Percentiles rank a stretch among this genome's conserved stretches.
Conservation (phyloP, 2,888 invertebrate species). For the Leptinotarsa tumamoca region DNA sequence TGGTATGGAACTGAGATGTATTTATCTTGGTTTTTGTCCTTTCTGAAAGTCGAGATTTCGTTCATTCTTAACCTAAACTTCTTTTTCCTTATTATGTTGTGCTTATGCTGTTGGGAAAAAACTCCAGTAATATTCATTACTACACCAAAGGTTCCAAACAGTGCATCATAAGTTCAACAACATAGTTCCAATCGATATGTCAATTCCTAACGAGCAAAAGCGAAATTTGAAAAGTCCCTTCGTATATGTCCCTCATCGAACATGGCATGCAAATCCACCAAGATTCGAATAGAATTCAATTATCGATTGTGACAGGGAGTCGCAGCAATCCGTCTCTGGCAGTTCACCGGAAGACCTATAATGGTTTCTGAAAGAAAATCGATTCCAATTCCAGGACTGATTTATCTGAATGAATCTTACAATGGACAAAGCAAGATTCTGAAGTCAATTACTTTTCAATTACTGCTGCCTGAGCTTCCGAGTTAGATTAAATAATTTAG, state of each 20-base stretch:
- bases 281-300: constrained; percentile 1
- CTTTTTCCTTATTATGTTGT: too few species aligned
- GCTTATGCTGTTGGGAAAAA: too few species aligned
- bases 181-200: too few species aligned
- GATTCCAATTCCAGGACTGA: not conserved
- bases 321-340: not conserved
- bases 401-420: constrained; percentile 5
- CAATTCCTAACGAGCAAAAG: too few species aligned
- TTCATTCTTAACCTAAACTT: too few species aligned
- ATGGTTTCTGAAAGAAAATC: constrained; percentile 11
- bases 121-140: too few species aligned
- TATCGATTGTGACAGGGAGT: constrained; percentile 5
- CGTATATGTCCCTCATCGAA: not conserved
- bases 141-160: too few species aligned
- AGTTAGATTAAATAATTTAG: not conserved
- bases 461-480: not conserved
- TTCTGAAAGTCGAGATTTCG: too few species aligned
- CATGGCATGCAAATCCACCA: not conserved
- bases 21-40: too few species aligned
- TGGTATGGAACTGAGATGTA: too few species aligned
- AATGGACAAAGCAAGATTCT: constrained; percentile 8
- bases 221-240: too few species aligned
- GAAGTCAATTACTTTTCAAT: not conserved
- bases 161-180: too few species aligned
- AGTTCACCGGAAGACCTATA: constrained; percentile 7